Percentiles rank a stretch among this genome's conserved stretches.
Conservation (phyloP, 2,797 vertebrate species). For the Tragopan temminckii region DNA sequence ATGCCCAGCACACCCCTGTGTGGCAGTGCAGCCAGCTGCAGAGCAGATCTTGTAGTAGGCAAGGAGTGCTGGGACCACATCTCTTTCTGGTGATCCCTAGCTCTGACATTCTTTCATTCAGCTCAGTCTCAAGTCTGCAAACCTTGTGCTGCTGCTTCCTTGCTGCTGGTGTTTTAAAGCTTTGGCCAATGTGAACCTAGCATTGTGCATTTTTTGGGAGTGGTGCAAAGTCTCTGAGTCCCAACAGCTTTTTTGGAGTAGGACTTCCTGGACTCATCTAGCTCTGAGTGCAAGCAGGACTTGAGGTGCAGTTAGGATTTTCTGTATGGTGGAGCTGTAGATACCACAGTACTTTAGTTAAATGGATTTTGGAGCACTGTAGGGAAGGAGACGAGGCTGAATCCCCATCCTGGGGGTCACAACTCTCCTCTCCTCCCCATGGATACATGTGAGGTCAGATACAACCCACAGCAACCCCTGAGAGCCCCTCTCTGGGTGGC, state of each 20-base stretch:
- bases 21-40: not conserved
- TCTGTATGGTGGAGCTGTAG: fast-evolving
- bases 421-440: not conserved
- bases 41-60: not conserved
- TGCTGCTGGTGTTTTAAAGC: too few relatives aligned
- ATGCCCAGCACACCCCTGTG: not conserved
- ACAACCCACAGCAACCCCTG: not conserved
- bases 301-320: not conserved
- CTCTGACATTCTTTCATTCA: fast-evolving
- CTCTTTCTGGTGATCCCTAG: too few relatives aligned
- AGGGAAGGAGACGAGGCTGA: not conserved
- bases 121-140: not conserved
- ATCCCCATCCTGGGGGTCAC: not conserved
- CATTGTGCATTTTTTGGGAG: too few relatives aligned
- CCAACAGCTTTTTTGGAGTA: fast-evolving
- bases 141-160: not conserved
- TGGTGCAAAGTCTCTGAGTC: too few relatives aligned
- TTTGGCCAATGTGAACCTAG: too few relatives aligned
- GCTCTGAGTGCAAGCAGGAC: fast-evolving
- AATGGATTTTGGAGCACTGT: not conserved
- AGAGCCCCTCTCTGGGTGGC: constrained; percentile 2
- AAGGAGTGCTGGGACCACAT: not conserved
- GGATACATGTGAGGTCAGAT: not conserved
- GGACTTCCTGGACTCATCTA: not conserved
- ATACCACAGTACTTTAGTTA: not conserved